Percentiles rank a stretch among this genome's conserved stretches.
phyloP scores from a whole-genome alignment of 2,797 vertebrate genomes.

The Tarsius wallacei region DNA sequence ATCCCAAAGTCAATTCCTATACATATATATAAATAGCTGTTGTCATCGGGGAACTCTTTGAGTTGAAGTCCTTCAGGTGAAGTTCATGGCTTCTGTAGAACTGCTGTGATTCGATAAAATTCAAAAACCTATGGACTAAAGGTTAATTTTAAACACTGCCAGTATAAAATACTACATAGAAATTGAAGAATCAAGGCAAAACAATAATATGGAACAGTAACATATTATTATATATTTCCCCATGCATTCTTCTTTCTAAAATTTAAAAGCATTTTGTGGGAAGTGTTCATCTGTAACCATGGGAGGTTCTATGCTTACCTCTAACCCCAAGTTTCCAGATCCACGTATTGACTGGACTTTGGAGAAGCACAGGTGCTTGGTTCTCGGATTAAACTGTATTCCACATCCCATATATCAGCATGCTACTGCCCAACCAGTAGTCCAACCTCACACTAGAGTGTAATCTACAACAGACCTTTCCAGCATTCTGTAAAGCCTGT shows the following conservation, averaged over 20 bases:
- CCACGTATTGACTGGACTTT: background rate
- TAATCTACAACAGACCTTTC: background rate
- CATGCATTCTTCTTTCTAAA: background rate
- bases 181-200: background rate
- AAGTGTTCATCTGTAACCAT: background rate
- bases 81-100: background rate
- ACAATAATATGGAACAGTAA: background rate
- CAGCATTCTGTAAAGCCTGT: background rate
- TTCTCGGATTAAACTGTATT: background rate
- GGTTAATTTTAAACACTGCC: background rate
- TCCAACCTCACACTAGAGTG: background rate
- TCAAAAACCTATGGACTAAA: background rate
- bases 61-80: background rate
- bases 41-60: background rate
- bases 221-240: background rate
- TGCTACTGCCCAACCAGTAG: background rate
- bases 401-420: background rate
- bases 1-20: background rate
- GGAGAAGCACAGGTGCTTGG: background rate
- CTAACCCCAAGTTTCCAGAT: background rate
- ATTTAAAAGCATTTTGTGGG: background rate
- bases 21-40: background rate
- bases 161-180: background rate
- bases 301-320: background rate
- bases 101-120: background rate